Conservation (phyloP, 2,888 invertebrate genomes). For the Mythimna vitellina region DNA sequence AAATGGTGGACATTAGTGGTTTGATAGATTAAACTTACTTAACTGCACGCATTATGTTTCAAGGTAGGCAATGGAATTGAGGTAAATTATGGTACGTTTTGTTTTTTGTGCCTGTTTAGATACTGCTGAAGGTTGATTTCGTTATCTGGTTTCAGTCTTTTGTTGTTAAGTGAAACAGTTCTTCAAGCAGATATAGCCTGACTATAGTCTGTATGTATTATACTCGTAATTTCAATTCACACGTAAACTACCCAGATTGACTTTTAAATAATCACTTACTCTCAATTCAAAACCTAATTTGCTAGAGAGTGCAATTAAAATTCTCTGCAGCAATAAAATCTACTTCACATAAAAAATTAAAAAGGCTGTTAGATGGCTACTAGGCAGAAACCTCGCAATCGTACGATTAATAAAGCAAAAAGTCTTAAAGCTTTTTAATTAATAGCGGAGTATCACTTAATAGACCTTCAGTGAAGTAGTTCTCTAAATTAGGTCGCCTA, state of each 20-base stretch:
- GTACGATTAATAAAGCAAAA: slow-evolving; percentile 8
- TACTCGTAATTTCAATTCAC: slow-evolving; percentile 22
- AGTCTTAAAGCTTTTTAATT: slow-evolving; percentile 26
- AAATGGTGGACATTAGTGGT: slow-evolving; percentile 54
- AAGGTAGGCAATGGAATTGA: slow-evolving; percentile 55
- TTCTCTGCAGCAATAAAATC: slow-evolving; percentile 12
- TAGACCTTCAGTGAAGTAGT: slow-evolving; percentile 1
- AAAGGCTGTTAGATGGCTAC: neutral
- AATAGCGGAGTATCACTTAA: slow-evolving; percentile 7
- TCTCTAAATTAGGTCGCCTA: slow-evolving; percentile 23
- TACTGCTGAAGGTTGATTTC: slow-evolving; percentile 48
- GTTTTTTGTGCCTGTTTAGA: slow-evolving; percentile 45
- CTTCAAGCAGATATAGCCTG: neutral
- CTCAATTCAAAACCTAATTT: slow-evolving; percentile 9
- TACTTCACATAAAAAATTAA: slow-evolving; percentile 2
- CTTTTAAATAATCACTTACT: neutral
- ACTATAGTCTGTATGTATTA: neutral
- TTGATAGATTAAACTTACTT: slow-evolving; percentile 54
- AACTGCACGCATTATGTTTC: slow-evolving; percentile 49
- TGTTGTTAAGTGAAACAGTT: slow-evolving; percentile 19
- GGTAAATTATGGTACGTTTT: slow-evolving; percentile 47
- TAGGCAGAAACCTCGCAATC: slow-evolving; percentile 4
- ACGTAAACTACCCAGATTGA: slow-evolving; percentile 23
- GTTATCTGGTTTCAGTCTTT: slow-evolving; percentile 20
- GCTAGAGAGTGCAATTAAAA: neutral